Evolutionary conservation across 2,113 vertebrate species (phyloP), one percentile per base, ranked within the genome.

Genomic region (Eulemur rufifrons): DNA sequence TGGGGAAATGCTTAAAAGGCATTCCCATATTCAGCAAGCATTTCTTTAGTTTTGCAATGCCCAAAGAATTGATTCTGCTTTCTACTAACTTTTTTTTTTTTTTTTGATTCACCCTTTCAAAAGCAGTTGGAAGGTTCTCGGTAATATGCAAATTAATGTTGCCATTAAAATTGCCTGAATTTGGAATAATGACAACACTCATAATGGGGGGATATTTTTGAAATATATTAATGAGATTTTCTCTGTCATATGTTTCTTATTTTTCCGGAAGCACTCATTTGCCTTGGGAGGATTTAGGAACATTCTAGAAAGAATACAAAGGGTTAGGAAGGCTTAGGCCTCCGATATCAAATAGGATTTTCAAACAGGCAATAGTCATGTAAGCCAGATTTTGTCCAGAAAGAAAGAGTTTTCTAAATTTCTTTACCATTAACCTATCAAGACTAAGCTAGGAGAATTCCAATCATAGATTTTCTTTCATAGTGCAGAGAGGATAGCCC

Each of bases 121-220:
- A 89, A 86, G 68, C 50, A 73, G 29, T 42, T 85, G 50, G 45
- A 81, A 93, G 73, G 8, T 50, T 92, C 34, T 95, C 21, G 23
- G 52, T 77, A 86, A 91, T 69, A 88, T 81, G 37, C n/a, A 94
- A 89, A 86, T 89, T 68, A 85, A 61, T 93, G n/a, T 54, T 96
- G 32, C 39, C 12, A 27, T 61, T 64, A 47, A 89, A 71, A 91
- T 93, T 18, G n/a, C 61, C 90, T 66, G 39, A 89, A 74, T 71
- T 93, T 83, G 69, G 54, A 85, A n/a, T 83, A 86, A 88, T 68
- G 54, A 61, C 18, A 63, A 5, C 23, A 86, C 15, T 93, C 8
- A 13, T 66, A 87, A 81, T 54, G 17, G 8, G 18, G 18, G 25
- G 37, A 50, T 85, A 29, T 56, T 89, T 95, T 42, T 85, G 54